These are phyloP conservation scores for Naja naja DNA, from an alignment of 2,113 vertebrate genomes.

Conservation along the genomic window DNA sequence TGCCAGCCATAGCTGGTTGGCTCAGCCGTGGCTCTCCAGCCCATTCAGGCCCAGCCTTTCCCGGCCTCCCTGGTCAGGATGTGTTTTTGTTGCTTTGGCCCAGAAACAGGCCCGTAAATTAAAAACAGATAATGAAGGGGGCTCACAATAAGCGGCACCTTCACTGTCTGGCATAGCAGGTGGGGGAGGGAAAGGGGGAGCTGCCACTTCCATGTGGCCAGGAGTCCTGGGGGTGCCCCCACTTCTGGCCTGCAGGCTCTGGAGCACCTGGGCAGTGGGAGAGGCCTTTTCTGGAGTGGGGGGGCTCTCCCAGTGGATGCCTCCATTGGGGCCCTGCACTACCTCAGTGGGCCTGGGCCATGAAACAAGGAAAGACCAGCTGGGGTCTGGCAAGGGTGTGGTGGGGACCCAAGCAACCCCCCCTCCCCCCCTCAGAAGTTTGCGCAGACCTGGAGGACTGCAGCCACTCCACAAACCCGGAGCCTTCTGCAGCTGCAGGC, in stretches of 20 bases:
- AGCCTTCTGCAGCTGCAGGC: background rate
- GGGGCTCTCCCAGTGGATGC: background rate
- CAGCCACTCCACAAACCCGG: background rate
- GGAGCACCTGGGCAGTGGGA: background rate
- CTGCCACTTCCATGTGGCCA: background rate
- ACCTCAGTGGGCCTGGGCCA: background rate
- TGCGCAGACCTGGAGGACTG: background rate
- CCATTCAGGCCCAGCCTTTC: background rate
- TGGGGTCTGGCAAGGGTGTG: background rate
- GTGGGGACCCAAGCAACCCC: background rate
- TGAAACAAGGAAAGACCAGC: background rate
- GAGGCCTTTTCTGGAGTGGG: background rate
- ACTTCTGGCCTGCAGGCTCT: background rate
- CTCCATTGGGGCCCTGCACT: background rate
- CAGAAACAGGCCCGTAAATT: background rate
- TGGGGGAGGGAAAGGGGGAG: background rate
- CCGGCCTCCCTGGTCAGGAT: background rate
- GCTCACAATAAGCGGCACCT: background rate
- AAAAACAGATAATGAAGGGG: background rate
- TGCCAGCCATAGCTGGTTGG: background rate
- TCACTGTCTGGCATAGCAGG: background rate
- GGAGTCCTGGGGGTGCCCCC: background rate
- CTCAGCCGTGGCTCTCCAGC: background rate
- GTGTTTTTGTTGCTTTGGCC: background rate
- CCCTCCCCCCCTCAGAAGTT: background rate